Evolutionary conservation across 2,113 vertebrate species (phyloP).

Genomic region (Dissostichus mawsoni): DNA sequence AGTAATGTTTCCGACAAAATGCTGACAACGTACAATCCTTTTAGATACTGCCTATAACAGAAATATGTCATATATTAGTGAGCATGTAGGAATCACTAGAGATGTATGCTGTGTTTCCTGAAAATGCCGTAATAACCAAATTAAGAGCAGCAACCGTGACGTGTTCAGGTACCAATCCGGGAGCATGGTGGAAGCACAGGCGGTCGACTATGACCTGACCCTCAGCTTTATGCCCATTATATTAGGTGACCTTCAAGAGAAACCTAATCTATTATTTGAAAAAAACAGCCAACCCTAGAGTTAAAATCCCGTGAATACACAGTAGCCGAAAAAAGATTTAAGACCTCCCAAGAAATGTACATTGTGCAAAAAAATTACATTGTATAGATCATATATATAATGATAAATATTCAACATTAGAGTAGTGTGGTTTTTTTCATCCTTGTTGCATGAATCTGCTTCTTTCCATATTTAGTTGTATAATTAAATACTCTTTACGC

Average conservation of each 20-base stretch:
- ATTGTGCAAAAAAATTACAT: background rate
- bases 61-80: background rate
- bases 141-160: background rate
- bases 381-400: too few relatives aligned
- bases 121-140: background rate
- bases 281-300: background rate
- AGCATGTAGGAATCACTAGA: background rate
- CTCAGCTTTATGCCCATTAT: background rate
- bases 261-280: background rate
- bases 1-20: constrained; percentile 14
- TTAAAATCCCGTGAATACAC: constrained; percentile 3
- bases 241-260: background rate
- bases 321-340: background rate
- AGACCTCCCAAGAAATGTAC: background rate
- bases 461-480: constrained; percentile 6
- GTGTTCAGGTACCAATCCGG: background rate
- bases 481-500: constrained; percentile 25
- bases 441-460: constrained; percentile 16
- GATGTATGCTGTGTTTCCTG: background rate
- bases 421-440: constrained; percentile 1
- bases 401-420: background rate
- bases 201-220: background rate
- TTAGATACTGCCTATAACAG: constrained; percentile 13
- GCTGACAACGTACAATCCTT: constrained; percentile 9
- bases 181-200: background rate